Base-by-base conservation (phyloP, 2,888 invertebrate species). In the Apamea epomidion region DNA sequence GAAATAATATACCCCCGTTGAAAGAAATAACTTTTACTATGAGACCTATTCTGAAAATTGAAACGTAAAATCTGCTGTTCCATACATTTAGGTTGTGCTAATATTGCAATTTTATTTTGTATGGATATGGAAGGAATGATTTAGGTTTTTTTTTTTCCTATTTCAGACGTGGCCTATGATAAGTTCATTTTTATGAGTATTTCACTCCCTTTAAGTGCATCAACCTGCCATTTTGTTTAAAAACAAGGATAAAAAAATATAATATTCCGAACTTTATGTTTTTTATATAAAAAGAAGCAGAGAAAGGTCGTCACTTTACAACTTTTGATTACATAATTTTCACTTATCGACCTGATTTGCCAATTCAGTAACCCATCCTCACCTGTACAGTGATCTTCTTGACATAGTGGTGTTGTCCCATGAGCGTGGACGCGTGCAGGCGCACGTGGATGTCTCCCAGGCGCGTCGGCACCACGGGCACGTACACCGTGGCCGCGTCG, bases 391-490 rank as follows among this genome's bases (percentile, higher is more conserved):
- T 48, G n/a, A 93, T 93, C 48, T 94, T 97, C 88, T 98, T 97
- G 2, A 98, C 98, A 37, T 98, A 97, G 86, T 97, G 97, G 91
- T 98, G 98, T 83, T 98, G 98, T 7, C 98, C 98, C 80, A 98
- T 97, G 48, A 98, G 96, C 0, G 98, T 98, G 2, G 97, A 97
- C 25, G 98, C 99, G 93, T 98, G 98, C 25, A 99, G 84, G 0
- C 79, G 83, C 84, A 94, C 97, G 48, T 97, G 98, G 0, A 99
- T 97, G 81, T 97, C 6, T 0, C 93, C 93, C 14, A 91, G 90
- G 48, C 98, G 97, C 18, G 98, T 98, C 0, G 99, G 98, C 73
- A 99, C 99, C 60, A 99, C 98, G 0, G 99, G 99, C 88, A 99
- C 97, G 95, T 99, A 98, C 62, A 99, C 99, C 64, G 99, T 98